Conservation (phyloP, 2,797 vertebrate species). For the Phrynocephalus forsythii region DNA sequence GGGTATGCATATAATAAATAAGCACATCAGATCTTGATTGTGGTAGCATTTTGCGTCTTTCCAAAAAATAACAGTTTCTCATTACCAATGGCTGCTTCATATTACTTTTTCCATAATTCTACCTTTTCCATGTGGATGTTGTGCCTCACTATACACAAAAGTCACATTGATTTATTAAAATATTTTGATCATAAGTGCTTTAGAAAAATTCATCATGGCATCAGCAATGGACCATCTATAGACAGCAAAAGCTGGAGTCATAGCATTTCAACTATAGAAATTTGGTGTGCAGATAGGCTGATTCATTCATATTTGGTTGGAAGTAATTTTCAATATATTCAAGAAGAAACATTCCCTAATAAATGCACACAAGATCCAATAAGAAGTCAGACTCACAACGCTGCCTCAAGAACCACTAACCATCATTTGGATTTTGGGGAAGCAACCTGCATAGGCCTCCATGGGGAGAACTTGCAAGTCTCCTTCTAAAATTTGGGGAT, state of each 20-base stretch:
- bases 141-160: not conserved
- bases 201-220: not conserved
- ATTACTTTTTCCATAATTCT: not conserved
- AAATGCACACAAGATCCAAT: too few relatives aligned
- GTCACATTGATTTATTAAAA: slow-evolving; percentile 1
- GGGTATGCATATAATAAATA: not conserved
- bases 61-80: not conserved
- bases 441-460: too few relatives aligned
- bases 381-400: not conserved
- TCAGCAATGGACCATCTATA: too few relatives aligned
- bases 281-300: not conserved
- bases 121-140: not conserved
- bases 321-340: not conserved
- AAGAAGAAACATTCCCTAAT: not conserved
- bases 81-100: not conserved
- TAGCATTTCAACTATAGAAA: not conserved
- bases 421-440: not conserved
- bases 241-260: not conserved
- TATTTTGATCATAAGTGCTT: not conserved
- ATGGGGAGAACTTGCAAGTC: too few relatives aligned
- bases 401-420: not conserved
- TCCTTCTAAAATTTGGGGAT: too few relatives aligned
- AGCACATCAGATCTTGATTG: not conserved
- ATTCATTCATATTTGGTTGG: not conserved
- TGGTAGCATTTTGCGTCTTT: not conserved